Base-by-base conservation (phyloP, 2,888 invertebrate species). In the Philopedon plagiatum region DNA sequence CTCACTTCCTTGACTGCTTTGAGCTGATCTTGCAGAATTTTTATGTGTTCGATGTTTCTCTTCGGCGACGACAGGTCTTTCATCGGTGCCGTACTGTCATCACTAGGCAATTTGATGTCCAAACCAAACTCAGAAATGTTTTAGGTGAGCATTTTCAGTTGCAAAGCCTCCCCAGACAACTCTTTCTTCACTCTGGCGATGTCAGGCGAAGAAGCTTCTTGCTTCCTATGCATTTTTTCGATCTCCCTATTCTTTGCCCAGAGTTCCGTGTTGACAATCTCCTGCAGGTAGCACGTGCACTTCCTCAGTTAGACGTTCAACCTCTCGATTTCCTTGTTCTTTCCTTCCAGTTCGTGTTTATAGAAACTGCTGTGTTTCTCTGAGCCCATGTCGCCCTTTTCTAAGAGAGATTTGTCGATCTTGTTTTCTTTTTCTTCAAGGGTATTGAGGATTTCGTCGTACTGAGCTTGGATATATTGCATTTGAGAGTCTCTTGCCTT, bases 161-260 rank as follows among this genome's bases (percentile, higher is more conserved):
- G 83, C 29, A 78, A 68, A n/a, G 83, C 82, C 76, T 82, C 83
- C n/a, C 84, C 83, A 60, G 83, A 81, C 4, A 88, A 83, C 72
- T 87, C 84, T 15, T 80, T 79, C 75, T 85, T 80, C 44, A 86
- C 76, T 69, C 83, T 81, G 15, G 75, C 58, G 21, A 86, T 79
- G 66, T 83, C 83, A n/a, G 78, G 67, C 4, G 83, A 80, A 39
- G 77, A 76, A 44, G 77, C 76, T 3, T 78, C 77, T 19, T 81
- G 80, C 68, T 81, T 80, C 19, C 80, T 83, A n/a, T 74, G 67
- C 34, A 90, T 81, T 46, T 87, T 87, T 77, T 89, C 89, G 44
- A 89, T 88, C 79, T 89, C 87, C 11, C 87, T 85, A 80, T 89
- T 89, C 79, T 88, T 89, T 70, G 88, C 87, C 88, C 89, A 89